phyloP scores from a whole-genome alignment of 23 tunicate genomes.

The Halocynthia aurantium region DNA sequence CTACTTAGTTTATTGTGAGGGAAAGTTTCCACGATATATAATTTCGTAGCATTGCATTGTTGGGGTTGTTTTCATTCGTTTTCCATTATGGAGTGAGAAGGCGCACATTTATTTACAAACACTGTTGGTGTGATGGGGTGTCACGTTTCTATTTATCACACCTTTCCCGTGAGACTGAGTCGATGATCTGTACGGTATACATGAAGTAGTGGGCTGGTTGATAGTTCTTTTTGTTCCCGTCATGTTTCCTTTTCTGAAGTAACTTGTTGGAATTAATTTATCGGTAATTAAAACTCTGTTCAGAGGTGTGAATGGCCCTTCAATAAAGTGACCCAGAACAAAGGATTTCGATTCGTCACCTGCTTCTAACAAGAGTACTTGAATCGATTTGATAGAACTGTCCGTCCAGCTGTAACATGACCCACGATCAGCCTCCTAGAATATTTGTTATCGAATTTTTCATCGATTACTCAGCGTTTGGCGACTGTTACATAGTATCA shows the following conservation, averaged over 20 bases:
- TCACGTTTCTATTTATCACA: background rate
- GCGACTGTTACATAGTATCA: no score
- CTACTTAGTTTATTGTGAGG: no score
- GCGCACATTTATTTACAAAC: no score
- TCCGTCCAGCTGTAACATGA: background rate
- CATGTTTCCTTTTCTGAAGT: no score
- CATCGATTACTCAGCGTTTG: background rate
- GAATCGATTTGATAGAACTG: background rate
- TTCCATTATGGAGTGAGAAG: no score
- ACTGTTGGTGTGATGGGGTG: background rate
- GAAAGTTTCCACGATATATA: no score
- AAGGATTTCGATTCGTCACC: slow-evolving; percentile 6
- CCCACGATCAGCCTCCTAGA: background rate
- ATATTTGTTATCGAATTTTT: background rate
- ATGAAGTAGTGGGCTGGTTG: no score
- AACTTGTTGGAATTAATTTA: background rate
- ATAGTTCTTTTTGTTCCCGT: no score
- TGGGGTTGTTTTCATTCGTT: no score
- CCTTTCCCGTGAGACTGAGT: slow-evolving; percentile 4
- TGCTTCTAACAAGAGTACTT: slow-evolving; percentile 8
- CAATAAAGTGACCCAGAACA: slow-evolving; percentile 1
- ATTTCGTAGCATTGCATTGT: no score
- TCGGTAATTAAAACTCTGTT: slow-evolving; percentile 2
- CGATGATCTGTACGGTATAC: no score
- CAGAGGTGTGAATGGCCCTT: slow-evolving; percentile 9